Evolutionary conservation across 2,113 vertebrate genomes (phyloP).

Genomic region (Callaeas wilsoni): DNA sequence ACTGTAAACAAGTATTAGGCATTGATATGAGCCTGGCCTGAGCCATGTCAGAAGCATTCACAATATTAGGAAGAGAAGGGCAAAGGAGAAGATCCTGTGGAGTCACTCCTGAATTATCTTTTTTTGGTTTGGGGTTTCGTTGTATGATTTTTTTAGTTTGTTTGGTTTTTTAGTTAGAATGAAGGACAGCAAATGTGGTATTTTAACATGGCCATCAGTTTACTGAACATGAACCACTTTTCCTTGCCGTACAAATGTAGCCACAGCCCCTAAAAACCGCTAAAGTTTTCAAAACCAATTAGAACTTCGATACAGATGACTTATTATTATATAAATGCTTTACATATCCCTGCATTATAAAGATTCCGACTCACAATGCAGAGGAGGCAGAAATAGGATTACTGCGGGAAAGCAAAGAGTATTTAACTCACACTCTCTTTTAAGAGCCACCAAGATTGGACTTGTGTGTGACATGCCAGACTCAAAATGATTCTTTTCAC

Average conservation of each 20-base stretch:
- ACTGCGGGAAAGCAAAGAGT: neutral
- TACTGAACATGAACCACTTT: neutral
- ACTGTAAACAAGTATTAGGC: neutral
- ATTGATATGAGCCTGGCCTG: neutral
- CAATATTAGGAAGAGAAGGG: neutral
- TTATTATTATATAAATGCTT: neutral
- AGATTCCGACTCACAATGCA: neutral
- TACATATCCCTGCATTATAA: neutral
- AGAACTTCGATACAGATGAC: neutral
- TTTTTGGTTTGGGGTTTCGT: no score
- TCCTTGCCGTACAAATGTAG: neutral
- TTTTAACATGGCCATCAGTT: neutral
- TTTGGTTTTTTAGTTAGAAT: neutral
- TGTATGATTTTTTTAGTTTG: no score
- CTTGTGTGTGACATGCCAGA: neutral
- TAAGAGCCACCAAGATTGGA: neutral
- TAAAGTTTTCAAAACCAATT: neutral
- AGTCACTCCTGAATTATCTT: neutral
- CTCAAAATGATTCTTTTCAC: neutral
- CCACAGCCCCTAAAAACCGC: fast-evolving
- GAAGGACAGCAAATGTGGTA: neutral
- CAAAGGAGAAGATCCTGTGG: neutral
- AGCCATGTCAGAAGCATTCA: neutral
- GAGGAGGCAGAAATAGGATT: neutral
- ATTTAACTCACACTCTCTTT: neutral